These are phyloP conservation scores for Aramus guarauna DNA, from an alignment of 2,113 vertebrate genomes.

Conservation along the genomic window DNA sequence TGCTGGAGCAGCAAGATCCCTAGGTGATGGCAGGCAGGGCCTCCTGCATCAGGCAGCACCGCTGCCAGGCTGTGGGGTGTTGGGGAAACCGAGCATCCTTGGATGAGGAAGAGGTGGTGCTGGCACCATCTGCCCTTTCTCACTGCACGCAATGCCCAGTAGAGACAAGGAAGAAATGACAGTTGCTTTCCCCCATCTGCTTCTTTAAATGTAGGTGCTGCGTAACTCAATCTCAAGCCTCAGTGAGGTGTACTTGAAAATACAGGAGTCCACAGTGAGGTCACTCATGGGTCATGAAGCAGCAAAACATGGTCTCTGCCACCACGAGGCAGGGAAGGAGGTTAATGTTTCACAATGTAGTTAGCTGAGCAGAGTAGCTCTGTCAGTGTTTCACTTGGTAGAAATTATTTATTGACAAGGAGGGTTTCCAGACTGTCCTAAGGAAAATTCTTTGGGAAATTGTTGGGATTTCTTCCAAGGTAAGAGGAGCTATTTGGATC, in stretches of 20 bases:
- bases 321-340: neutral
- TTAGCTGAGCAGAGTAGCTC: neutral
- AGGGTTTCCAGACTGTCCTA: neutral
- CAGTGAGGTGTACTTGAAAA: neutral
- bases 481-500: neutral
- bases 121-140: neutral
- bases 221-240: neutral
- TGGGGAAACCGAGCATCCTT: neutral
- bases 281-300: neutral
- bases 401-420: slow-evolving; percentile 46
- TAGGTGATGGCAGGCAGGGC: neutral
- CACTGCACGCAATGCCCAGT: neutral
- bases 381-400: slow-evolving; percentile 34
- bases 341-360: slow-evolving; percentile 13
- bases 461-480: neutral
- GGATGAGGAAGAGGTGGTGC: neutral
- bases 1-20: neutral
- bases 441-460: slow-evolving; percentile 7
- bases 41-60: neutral
- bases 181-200: neutral
- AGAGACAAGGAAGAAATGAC: neutral
- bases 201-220: neutral
- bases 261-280: neutral
- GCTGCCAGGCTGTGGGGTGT: neutral
- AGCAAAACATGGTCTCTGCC: neutral